These are phyloP conservation scores for Ferdinandea cuprea DNA, from an alignment of 2,888 invertebrate genomes.

Conservation along the genomic window DNA sequence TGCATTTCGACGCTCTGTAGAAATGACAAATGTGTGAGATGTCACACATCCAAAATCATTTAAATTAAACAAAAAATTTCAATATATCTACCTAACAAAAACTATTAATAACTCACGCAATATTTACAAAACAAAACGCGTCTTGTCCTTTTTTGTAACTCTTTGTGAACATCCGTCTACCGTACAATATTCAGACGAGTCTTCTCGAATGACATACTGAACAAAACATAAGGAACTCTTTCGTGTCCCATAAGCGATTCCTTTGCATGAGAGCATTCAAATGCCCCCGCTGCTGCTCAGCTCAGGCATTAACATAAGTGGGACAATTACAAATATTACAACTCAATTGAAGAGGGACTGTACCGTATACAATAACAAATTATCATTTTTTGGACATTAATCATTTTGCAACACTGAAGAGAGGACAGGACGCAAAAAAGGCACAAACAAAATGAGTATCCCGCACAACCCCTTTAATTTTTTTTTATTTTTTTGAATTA, in stretches of 20 bases:
- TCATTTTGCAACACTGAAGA: slow-evolving; percentile 71
- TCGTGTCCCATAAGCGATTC: slow-evolving; percentile 67
- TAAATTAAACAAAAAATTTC: slow-evolving; percentile 47
- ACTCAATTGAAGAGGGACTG: slow-evolving; percentile 78
- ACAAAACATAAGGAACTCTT: slow-evolving; percentile 20
- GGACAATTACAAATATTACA: slow-evolving; percentile 82
- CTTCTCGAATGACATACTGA: slow-evolving; percentile 44
- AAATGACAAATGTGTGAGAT: slow-evolving; percentile 77
- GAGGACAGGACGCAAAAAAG: slow-evolving; percentile 60
- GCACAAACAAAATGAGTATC: not conserved
- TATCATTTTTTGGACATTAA: slow-evolving; percentile 75
- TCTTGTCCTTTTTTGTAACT: slow-evolving; percentile 67
- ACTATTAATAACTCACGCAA: slow-evolving; percentile 82
- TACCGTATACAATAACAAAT: slow-evolving; percentile 67
- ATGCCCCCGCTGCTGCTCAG: slow-evolving; percentile 40
- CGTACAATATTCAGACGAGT: slow-evolving; percentile 25
- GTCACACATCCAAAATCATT: slow-evolving; percentile 64
- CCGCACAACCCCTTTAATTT: slow-evolving; percentile 67
- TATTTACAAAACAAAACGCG: slow-evolving; percentile 83
- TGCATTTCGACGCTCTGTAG: slow-evolving; percentile 57
- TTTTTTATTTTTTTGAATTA: slow-evolving; percentile 44
- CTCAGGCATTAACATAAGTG: slow-evolving; percentile 78
- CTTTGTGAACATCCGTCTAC: slow-evolving; percentile 28
- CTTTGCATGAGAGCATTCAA: slow-evolving; percentile 75
- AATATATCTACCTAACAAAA: slow-evolving; percentile 59